Percentiles rank a stretch among this genome's conserved stretches.
These are phyloP conservation scores for Saccostrea cuccullata DNA, from an alignment of 1,140 invertebrate genomes.

Conservation along the genomic window DNA sequence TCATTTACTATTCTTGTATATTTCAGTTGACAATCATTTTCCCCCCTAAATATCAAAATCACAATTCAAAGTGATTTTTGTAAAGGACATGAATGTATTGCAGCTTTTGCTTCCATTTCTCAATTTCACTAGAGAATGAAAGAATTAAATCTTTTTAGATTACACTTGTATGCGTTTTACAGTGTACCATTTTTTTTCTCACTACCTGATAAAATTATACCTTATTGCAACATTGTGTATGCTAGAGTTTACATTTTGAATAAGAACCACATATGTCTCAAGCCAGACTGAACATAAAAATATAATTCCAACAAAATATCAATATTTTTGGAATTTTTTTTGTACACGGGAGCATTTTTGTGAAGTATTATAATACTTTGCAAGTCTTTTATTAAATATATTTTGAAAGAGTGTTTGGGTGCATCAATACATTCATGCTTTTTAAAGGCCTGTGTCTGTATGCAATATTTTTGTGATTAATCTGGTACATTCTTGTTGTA, in stretches of 20 bases:
- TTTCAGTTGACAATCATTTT: slow-evolving; percentile 28
- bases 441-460: slow-evolving; percentile 28
- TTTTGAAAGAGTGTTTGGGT: slow-evolving; percentile 19
- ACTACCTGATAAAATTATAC: no score
- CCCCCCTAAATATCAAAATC: no score
- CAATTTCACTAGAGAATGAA: no score
- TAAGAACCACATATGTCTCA: neutral
- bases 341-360: slow-evolving; percentile 4
- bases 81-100: neutral
- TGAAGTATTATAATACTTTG: neutral
- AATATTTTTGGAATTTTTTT: slow-evolving; percentile 27
- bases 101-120: no score
- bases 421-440: slow-evolving; percentile 26
- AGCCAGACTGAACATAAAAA: neutral
- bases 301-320: neutral
- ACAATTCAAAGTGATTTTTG: neutral
- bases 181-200: no score
- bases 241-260: neutral
- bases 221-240: no score
- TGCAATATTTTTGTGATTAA: slow-evolving; percentile 24
- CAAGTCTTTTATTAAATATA: neutral
- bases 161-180: no score
- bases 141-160: no score
- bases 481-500: neutral
- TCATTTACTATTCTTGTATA: neutral